phyloP scores from a whole-genome alignment of 2,113 vertebrate genomes.

The Drymodes brunneopygia region DNA sequence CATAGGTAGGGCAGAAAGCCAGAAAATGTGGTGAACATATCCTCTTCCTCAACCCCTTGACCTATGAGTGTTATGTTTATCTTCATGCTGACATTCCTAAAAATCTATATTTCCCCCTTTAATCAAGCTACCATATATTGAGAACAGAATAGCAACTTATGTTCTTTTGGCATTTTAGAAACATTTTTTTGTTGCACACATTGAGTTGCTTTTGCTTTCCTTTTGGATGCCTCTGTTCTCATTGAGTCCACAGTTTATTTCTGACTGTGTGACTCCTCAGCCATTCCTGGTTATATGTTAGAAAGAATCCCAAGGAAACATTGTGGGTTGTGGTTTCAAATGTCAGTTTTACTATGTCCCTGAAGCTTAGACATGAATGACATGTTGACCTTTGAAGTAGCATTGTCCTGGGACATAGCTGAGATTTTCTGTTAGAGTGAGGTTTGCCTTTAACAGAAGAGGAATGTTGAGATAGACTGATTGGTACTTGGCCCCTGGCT shows the following conservation, averaged over 20 bases:
- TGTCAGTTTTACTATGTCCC: neutral
- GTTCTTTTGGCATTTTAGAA: constrained; percentile 2
- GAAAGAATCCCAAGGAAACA: neutral
- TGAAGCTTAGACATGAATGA: constrained; percentile 23
- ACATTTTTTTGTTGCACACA: neutral
- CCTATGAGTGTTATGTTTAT: constrained; percentile 60
- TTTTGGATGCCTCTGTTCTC: neutral
- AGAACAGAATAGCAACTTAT: neutral
- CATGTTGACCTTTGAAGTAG: constrained; percentile 28
- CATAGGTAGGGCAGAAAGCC: constrained; percentile 56
- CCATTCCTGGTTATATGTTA: neutral
- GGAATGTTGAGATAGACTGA: constrained; percentile 34
- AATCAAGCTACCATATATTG: constrained; percentile 46
- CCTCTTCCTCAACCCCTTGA: constrained; percentile 58
- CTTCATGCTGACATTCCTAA: constrained; percentile 67
- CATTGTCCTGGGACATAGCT: constrained; percentile 33
- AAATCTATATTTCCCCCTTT: constrained; percentile 55
- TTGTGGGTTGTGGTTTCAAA: constrained; percentile 21
- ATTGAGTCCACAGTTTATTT: neutral
- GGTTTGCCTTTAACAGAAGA: constrained; percentile 33
- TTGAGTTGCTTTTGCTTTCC: neutral
- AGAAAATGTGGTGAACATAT: constrained; percentile 67
- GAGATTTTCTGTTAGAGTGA: constrained; percentile 32
- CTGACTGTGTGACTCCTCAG: neutral
- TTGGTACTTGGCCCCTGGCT: constrained; percentile 28